phyloP scores from a whole-genome alignment of 2,113 vertebrate genomes.

The Gasterosteus nipponicus region DNA sequence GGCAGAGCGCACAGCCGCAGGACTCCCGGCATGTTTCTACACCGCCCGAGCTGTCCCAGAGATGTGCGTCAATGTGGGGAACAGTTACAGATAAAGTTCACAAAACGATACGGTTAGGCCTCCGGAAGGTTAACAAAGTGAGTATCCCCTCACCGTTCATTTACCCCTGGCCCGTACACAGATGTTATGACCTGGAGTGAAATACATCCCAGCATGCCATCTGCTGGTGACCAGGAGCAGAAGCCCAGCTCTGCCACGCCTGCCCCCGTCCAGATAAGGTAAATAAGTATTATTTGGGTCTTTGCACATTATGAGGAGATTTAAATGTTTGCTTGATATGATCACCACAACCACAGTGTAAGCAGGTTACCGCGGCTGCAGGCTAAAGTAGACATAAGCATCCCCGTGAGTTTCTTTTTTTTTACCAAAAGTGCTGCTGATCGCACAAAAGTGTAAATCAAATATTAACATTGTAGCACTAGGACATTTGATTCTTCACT shows the following conservation, averaged over 20 bases:
- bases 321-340: slow-evolving; percentile 17
- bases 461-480: slow-evolving; percentile 7
- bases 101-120: neutral
- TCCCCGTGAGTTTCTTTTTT: neutral
- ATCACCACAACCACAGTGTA: slow-evolving; percentile 8
- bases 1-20: slow-evolving; percentile 15
- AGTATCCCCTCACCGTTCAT: neutral
- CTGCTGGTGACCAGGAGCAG: slow-evolving; percentile 50
- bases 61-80: neutral
- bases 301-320: neutral
- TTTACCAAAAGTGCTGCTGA: slow-evolving; percentile 25
- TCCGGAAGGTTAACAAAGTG: neutral
- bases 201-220: slow-evolving; percentile 21
- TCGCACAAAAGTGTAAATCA: neutral
- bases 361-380: neutral
- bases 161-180: neutral
- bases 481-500: neutral
- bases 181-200: neutral
- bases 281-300: neutral
- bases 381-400: neutral
- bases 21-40: neutral
- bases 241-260: neutral
- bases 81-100: neutral
- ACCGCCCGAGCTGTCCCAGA: neutral
- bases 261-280: slow-evolving; percentile 14